Conservation (phyloP, 2,797 vertebrate genomes). For the Myiothlypis chrysogaster region DNA sequence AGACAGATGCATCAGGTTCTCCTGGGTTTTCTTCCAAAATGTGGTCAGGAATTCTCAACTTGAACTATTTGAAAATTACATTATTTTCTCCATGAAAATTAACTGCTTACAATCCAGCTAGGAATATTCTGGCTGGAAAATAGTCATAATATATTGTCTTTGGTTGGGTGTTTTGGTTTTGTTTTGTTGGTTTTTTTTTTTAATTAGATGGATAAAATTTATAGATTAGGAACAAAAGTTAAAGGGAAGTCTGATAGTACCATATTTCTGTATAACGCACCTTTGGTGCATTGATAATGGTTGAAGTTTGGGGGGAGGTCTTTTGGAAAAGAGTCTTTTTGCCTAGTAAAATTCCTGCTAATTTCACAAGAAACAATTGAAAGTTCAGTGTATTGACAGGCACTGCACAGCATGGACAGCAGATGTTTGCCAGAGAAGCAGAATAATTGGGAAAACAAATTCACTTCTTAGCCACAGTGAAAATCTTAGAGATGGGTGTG, state of each 20-base stretch:
- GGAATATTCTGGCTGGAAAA: not conserved
- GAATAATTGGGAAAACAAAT: not conserved
- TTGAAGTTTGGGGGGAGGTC: not conserved
- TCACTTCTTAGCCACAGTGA: not conserved
- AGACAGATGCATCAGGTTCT: not conserved
- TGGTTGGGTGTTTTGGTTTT: not conserved
- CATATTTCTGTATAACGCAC: not conserved
- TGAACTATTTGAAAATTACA: not conserved
- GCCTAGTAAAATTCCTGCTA: not conserved
- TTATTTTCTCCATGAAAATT: not conserved
- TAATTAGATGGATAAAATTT: not conserved
- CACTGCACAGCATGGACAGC: not conserved
- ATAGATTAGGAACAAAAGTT: not conserved
- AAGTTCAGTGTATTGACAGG: not conserved
- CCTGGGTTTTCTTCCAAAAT: not conserved
- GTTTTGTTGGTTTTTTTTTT: not conserved
- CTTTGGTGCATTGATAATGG: not conserved
- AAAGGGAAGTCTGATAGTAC: not conserved
- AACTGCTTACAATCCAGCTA: not conserved
- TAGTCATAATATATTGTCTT: not conserved
- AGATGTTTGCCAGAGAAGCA: constrained; percentile 5
- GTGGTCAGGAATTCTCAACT: not conserved
- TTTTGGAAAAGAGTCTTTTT: not conserved
- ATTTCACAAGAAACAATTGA: not conserved
- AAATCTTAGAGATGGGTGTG: not conserved